Percentiles rank a stretch among this genome's conserved stretches.
Conservation (phyloP, 2,113 vertebrate species). For the Lasiurus borealis region DNA sequence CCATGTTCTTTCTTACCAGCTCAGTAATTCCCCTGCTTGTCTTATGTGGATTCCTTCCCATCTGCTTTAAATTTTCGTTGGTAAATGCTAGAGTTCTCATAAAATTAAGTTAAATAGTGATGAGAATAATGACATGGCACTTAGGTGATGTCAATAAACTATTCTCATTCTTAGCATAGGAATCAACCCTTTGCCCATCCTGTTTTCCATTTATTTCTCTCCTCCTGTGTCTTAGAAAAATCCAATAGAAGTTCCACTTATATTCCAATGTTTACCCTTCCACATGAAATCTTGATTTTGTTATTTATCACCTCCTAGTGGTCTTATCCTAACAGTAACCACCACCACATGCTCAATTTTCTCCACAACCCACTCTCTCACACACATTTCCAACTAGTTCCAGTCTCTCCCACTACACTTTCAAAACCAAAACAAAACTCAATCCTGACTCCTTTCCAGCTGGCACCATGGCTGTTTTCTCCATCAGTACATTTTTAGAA, state of each 20-base stretch:
- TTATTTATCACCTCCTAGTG: neutral
- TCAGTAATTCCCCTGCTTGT: neutral
- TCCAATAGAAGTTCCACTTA: neutral
- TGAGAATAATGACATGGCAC: neutral
- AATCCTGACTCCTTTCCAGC: neutral
- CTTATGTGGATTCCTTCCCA: neutral
- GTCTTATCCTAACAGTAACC: neutral
- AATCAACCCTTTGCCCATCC: neutral
- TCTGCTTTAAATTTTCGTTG: neutral
- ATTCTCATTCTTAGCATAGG: neutral
- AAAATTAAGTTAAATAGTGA: neutral
- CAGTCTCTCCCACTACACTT: neutral
- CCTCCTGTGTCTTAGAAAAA: neutral
- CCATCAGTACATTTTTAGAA: slow-evolving; percentile 41
- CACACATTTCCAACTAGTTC: neutral
- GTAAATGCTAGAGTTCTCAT: neutral
- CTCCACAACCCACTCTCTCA: neutral
- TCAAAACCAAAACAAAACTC: neutral
- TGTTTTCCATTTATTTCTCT: neutral
- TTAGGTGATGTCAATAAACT: neutral
- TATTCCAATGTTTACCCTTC: neutral
- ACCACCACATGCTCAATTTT: neutral
- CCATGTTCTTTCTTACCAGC: neutral
- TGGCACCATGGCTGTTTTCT: neutral
- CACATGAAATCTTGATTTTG: neutral